phyloP scores from a whole-genome alignment of 2,113 vertebrate genomes.

The Lucifuga dentata region DNA sequence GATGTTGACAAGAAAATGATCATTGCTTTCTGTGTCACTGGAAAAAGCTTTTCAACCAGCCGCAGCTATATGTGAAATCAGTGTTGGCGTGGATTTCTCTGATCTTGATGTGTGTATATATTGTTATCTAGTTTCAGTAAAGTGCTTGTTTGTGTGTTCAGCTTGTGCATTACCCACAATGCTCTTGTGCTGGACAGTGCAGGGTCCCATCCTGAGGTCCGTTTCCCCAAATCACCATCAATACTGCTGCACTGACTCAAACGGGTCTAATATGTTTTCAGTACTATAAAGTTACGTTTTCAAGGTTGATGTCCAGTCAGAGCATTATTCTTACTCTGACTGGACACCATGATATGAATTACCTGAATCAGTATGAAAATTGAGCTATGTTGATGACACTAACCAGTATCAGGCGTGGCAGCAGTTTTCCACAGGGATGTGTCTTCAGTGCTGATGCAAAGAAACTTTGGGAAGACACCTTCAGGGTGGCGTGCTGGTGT shows the following conservation, averaged over 20 bases:
- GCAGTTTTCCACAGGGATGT: constrained; percentile 33
- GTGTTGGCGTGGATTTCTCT: background rate
- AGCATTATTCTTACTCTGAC: constrained; percentile 27
- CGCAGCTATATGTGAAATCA: constrained; percentile 3
- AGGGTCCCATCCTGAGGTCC: constrained; percentile 45
- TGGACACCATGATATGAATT: constrained; percentile 11
- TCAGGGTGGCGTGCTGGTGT: constrained; percentile 63
- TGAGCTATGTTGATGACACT: constrained; percentile 25
- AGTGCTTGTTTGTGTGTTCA: constrained; percentile 56
- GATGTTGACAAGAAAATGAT: constrained; percentile 18
- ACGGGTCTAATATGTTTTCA: no score
- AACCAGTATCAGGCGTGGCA: constrained; percentile 35
- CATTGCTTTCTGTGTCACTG: background rate
- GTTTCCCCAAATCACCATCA: constrained; percentile 40
- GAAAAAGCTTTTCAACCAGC: constrained; percentile 5
- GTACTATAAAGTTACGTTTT: no score
- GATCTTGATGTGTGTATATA: constrained; percentile 1
- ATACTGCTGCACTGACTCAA: constrained; percentile 12
- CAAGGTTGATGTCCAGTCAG: background rate
- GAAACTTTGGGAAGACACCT: constrained; percentile 54
- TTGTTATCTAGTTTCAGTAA: constrained; percentile 45
- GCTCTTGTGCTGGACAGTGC: constrained; percentile 18
- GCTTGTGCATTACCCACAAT: constrained; percentile 30
- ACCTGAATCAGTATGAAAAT: constrained; percentile 4
- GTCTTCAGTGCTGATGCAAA: constrained; percentile 34